Evolutionary conservation across 2,888 invertebrate species (phyloP).

Genomic region (Sympetrum striolatum): DNA sequence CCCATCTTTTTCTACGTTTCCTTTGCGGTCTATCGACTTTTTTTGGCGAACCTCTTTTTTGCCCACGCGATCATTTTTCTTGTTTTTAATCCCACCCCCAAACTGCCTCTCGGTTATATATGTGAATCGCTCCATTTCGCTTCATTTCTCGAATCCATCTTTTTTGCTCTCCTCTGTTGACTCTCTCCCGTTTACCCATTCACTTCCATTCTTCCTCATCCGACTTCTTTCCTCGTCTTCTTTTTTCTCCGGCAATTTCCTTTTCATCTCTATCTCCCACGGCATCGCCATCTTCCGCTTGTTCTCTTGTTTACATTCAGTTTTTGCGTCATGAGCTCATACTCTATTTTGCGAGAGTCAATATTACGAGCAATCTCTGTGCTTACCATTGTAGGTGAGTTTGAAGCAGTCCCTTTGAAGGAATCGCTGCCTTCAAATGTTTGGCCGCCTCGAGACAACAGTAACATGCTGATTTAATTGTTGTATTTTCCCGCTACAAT

Average conservation of each 20-base stretch:
- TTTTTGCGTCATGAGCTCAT: background rate
- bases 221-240: background rate
- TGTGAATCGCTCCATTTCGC: background rate
- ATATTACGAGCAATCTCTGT: no score
- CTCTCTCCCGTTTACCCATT: background rate
- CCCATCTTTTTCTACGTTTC: background rate
- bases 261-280: no score
- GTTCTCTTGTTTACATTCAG: background rate
- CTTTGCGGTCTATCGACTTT: background rate
- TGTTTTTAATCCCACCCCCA: background rate
- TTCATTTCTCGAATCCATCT: background rate
- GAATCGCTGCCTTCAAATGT: no score
- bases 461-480: no score
- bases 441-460: no score
- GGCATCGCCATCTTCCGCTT: no score
- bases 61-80: background rate
- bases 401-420: no score
- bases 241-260: background rate
- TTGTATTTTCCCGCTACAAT: no score
- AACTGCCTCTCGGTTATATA: background rate
- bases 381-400: no score
- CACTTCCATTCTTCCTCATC: background rate
- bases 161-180: background rate
- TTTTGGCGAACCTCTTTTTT: background rate
- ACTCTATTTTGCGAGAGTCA: no score